Conservation (phyloP, 1,140 invertebrate species). For the Heliothis virescens region DNA sequence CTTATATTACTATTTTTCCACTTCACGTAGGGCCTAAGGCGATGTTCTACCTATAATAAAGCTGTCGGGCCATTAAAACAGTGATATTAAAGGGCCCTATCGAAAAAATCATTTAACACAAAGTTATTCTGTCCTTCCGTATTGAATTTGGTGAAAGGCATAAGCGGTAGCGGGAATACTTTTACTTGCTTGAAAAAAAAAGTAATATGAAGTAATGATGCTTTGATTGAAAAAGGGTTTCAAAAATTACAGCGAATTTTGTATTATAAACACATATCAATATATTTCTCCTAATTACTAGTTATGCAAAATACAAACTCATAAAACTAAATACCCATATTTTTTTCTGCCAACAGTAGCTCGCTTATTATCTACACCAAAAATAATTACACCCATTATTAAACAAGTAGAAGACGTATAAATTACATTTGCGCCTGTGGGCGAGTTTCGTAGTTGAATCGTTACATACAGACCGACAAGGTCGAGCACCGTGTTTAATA, state of each 20-base stretch:
- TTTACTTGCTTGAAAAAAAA: not conserved
- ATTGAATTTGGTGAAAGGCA: constrained; percentile 44
- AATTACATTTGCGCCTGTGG: constrained; percentile 53
- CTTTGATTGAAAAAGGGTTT: too few species aligned
- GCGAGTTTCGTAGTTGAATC: constrained; percentile 47
- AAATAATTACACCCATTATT: constrained; percentile 42
- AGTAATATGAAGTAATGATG: too few species aligned
- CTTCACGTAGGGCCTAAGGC: constrained; percentile 24
- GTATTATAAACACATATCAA: too few species aligned
- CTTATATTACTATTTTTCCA: constrained; percentile 28
- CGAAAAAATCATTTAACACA: constrained; percentile 51
- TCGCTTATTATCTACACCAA: constrained; percentile 36
- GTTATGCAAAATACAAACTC: too few species aligned
- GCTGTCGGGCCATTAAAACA: constrained; percentile 30
- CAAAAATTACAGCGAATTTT: too few species aligned
- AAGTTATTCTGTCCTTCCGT: constrained; percentile 45
- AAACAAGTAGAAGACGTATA: constrained; percentile 49
- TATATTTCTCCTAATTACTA: too few species aligned
- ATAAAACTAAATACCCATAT: not conserved
- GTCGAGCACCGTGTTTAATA: constrained; percentile 58
- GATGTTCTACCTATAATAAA: constrained; percentile 36
- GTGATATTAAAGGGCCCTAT: constrained; percentile 46
- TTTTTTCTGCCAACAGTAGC: constrained; percentile 10
- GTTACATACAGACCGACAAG: constrained; percentile 53
- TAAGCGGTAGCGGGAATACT: constrained; percentile 8